Evolutionary conservation across 1,140 invertebrate genomes (phyloP).

Genomic region (Physella acuta): DNA sequence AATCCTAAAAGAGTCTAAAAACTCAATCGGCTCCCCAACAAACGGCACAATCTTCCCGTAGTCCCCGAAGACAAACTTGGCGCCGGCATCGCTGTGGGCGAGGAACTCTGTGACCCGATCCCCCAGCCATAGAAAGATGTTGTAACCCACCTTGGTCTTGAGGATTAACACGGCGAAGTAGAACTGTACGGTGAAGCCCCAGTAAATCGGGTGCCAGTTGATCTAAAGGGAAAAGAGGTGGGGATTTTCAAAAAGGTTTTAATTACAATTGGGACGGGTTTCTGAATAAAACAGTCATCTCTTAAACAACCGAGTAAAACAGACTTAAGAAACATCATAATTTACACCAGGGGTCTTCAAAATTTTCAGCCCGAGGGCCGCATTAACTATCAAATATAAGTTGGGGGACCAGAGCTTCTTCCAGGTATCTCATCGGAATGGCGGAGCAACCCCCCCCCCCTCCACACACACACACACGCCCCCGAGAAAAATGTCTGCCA

Average conservation of each 20-base stretch:
- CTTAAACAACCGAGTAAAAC: too few species aligned
- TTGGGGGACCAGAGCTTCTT: constrained; percentile 1
- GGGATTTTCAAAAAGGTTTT: too few species aligned
- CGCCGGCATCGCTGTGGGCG: constrained; percentile 74
- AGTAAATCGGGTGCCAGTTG: constrained; percentile 59
- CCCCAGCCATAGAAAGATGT: constrained; percentile 79
- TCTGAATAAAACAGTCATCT: too few species aligned
- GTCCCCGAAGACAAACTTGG: constrained; percentile 83
- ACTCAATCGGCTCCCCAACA: constrained; percentile 80
- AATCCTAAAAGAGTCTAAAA: constrained; percentile 65
- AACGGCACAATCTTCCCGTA: neutral
- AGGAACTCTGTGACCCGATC: constrained; percentile 75
- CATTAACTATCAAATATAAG: neutral
- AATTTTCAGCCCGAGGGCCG: neutral
- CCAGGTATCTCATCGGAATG: too few species aligned
- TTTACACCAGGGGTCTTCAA: too few species aligned
- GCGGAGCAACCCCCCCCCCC: too few species aligned
- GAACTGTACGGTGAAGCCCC: constrained; percentile 83
- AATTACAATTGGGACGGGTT: too few species aligned
- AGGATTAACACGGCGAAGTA: constrained; percentile 83
- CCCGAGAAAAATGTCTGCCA: too few species aligned
- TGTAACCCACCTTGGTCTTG: constrained; percentile 76
- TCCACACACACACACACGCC: too few species aligned
- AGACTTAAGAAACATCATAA: too few species aligned
- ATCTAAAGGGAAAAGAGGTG: constrained; percentile 44